Base-by-base conservation (phyloP, 2,797 vertebrate species). In the Tamandua tetradactyla region DNA sequence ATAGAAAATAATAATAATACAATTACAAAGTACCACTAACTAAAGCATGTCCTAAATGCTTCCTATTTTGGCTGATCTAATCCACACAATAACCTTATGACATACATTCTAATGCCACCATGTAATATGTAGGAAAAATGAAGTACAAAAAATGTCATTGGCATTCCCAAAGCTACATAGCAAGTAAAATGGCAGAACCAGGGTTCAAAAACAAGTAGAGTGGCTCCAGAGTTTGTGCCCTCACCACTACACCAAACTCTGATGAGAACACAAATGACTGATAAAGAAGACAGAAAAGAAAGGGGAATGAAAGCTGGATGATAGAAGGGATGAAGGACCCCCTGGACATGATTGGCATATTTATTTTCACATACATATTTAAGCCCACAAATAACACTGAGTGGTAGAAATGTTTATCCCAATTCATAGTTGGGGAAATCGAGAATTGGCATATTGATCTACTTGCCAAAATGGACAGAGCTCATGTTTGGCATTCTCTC, bases 261-360 rank as follows among this genome's bases (percentile, higher is more conserved):
- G 35, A 11, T 5, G 17, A 62, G 30, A 57, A n/a, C 23, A 17
- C 32, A 71, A 37, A 44, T 15, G 22, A 17, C 23, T 18, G 7
- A 10, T 62, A 18, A 30, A 68, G 66, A 57, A 64, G 10, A 57
- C 59, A 59, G 40, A 25, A 64, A 57, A 32, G 7, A 3, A n/a
- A 13, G 12, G n/a, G 42, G 3, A 71, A 47, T 14, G 30, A 47
- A 82, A 14, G 20, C 20, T 10, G 40, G 61, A 35, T 4, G 13
- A 17, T 4, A n/a, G 25, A 11, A 35, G 23, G 14, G 1, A 0
- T 55, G 32, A 9, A 9, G 9, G 23, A 47, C 4, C 15, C 11
- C 15, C 5, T 7, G 42, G 37, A 59, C 66, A 57, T 5, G 7
- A 12, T 7, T 18, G 84, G 8, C 3, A 0, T 3, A 2, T 25